Conservation (phyloP, 2,113 vertebrate genomes). For the Micronycteris hirsuta region DNA sequence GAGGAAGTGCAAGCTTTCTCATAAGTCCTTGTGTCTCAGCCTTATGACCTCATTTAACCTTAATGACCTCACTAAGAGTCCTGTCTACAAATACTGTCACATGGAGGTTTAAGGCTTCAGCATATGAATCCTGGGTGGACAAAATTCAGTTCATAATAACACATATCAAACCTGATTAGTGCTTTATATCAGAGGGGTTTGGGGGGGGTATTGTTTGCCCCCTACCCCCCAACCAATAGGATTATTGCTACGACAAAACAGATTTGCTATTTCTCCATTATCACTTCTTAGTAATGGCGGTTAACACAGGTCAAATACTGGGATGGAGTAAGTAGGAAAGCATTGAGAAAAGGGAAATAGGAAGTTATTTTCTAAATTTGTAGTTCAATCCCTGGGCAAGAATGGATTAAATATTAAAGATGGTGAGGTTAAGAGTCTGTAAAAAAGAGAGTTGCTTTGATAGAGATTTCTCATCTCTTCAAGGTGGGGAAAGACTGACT, state of each 20-base stretch:
- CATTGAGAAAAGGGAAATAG: not conserved
- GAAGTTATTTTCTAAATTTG: not conserved
- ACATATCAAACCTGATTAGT: not conserved
- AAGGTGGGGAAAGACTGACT: not conserved
- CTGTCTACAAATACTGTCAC: not conserved
- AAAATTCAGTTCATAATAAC: not conserved
- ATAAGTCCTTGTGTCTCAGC: not conserved
- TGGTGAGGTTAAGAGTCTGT: not conserved
- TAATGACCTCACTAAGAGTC: not conserved
- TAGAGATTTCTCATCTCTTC: not conserved
- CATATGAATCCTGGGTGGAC: not conserved
- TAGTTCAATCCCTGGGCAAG: not conserved
- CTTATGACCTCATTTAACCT: not conserved
- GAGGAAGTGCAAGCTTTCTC: not conserved
- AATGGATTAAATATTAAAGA: not conserved
- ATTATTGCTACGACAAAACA: not conserved
- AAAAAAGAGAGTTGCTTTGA: not conserved
- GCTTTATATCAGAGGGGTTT: not conserved
- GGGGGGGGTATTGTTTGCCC: not conserved
- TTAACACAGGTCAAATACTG: not conserved
- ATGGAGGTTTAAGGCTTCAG: not conserved
- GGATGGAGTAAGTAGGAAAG: not conserved
- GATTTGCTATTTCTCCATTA: not conserved
- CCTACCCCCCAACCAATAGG: not conserved
- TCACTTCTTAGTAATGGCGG: not conserved